Base-by-base conservation (phyloP, 1,140 invertebrate genomes). In the Camponotus vicinus region DNA sequence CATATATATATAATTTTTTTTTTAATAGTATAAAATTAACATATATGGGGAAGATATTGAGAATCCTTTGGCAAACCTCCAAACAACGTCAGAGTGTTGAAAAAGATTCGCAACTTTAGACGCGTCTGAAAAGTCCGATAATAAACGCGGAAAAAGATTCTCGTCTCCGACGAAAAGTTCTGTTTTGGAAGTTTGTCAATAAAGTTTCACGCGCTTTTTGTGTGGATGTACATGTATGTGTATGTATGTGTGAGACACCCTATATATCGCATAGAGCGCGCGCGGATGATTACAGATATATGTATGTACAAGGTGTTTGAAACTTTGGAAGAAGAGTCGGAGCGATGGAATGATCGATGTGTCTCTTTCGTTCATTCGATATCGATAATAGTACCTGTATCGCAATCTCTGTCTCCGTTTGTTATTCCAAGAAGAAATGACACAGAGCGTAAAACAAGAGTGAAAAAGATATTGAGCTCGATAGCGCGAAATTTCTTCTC, bases 1-100 rank as follows among this genome's bases (percentile, higher is more conserved):
- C 21, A 80, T 45, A 63, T 83, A 52, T 82, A 73, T 71, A 71
- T 40, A 15, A 13, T 52, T 4, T 52, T 52, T 52, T 49, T 49
- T 49, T 15, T 52, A 18, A 82, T 82, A 82, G 79, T 83, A 83
- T 75, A 83, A 83, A 83, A 83, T 75, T 73, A 80, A 78, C 27
- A 83, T 73, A 37, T 75, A 73, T 70, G 57, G 9, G 66, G 21
- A 15, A 76, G 34, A 70, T 76, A 63, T 77, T 84, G 18, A 37
- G 67, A 76, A 63, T 78, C 18, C 40, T 40, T 64, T 85, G 70
- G 64, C 83, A 85, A 85, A 70, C 64, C 85, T 85, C 52, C 75
- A 83, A 52, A 52, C 18, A 75, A 83, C 37, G 4, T 63, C 40
- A 11, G 59, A 78, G 27, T 63, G 42, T 21, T 49, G 42, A 9